Conservation (phyloP, 2,888 invertebrate genomes). For the Antheraea assamensis region DNA sequence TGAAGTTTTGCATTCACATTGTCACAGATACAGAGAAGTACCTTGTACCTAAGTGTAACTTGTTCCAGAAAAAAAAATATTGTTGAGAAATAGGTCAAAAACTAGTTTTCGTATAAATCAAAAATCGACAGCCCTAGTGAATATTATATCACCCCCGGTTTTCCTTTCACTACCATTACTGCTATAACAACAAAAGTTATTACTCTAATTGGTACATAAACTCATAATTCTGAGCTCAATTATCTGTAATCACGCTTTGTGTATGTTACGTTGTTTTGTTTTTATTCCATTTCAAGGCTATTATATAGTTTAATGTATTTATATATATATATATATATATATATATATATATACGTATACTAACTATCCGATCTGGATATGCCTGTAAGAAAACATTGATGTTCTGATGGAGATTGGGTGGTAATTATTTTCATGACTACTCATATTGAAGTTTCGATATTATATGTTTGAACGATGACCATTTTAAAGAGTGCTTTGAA, state of each 20-base stretch:
- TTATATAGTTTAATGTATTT: not conserved
- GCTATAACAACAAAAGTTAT: conserved; percentile 10
- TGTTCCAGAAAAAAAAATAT: too few species aligned
- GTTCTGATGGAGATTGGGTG: not conserved
- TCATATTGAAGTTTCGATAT: too few species aligned
- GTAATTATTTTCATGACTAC: not conserved
- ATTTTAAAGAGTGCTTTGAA: too few species aligned
- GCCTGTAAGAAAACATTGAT: not conserved
- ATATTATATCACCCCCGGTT: not conserved
- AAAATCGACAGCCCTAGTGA: not conserved
- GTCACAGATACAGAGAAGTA: too few species aligned
- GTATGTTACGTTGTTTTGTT: not conserved
- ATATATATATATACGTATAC: not conserved
- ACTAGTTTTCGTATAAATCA: not conserved
- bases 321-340: too few species aligned
- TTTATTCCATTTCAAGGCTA: not conserved
- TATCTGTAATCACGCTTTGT: conserved; percentile 7
- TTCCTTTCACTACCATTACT: not conserved
- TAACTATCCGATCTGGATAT: not conserved
- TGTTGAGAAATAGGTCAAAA: too few species aligned
- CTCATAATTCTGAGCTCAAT: conserved; percentile 10
- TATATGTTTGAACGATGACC: too few species aligned
- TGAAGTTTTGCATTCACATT: too few species aligned
- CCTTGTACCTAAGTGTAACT: too few species aligned
- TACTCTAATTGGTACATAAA: conserved; percentile 12